These are phyloP conservation scores for Hiodon alosoides DNA, from an alignment of 2,113 vertebrate species.

Conservation along the genomic window DNA sequence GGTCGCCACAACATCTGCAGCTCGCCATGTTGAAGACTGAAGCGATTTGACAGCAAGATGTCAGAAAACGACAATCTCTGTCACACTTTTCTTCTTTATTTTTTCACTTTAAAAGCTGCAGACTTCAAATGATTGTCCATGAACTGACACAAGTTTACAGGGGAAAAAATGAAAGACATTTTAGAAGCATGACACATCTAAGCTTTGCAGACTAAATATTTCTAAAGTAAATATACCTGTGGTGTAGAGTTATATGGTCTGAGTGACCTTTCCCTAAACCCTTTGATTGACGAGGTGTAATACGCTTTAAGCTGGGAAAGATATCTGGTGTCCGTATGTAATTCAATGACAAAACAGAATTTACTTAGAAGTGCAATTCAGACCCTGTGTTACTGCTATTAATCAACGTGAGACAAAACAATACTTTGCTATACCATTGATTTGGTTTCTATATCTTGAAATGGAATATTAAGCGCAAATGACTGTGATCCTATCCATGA, in stretches of 20 bases:
- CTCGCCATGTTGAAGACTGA: too few species aligned
- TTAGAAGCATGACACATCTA: not conserved
- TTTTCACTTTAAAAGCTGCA: too few species aligned
- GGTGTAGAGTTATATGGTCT: not conserved
- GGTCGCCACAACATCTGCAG: too few species aligned
- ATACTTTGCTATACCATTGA: not conserved
- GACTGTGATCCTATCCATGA: too few species aligned
- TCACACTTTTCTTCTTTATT: too few species aligned
- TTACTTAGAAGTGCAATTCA: not conserved
- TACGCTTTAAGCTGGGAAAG: slow-evolving; percentile 2
- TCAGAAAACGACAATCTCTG: too few species aligned
- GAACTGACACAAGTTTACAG: too few species aligned
- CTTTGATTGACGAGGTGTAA: not conserved
- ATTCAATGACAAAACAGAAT: slow-evolving; percentile 2
- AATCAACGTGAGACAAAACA: not conserved
- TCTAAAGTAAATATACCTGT: slow-evolving; percentile 9
- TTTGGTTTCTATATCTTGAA: too few species aligned
- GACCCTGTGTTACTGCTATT: not conserved
- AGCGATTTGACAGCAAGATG: too few species aligned
- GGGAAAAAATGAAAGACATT: not conserved
- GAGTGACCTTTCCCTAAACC: slow-evolving; percentile 11
- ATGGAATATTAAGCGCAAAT: too few species aligned
- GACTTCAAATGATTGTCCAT: too few species aligned
- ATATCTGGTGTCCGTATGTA: not conserved
- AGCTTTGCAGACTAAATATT: not conserved